Evolutionary conservation across 1,140 invertebrate species (phyloP), one percentile per base, ranked within the genome.

Genomic region (Plutomurus gul): DNA sequence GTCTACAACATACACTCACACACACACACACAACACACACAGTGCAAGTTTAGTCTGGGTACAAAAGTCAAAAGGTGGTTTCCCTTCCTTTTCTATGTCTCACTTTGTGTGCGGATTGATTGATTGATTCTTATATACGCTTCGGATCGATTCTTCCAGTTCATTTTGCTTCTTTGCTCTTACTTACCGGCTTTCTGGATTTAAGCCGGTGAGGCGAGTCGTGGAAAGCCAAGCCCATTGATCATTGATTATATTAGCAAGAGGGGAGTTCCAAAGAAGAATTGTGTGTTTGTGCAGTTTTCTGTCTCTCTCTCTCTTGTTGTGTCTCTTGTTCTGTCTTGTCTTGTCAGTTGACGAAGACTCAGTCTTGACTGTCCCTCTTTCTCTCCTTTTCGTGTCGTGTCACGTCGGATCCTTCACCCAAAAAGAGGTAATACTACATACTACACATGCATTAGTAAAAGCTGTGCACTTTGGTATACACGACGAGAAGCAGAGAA

Each of bases 71-170:
- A 65, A 30, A 25, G 56, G 27, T 65, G 27, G 27, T 33, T 65
- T 65, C 56, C 22, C 36, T 65, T 65, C 25, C 27, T 65, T 65
- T 65, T 30, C 56, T 33, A 33, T 65, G 30, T 65, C 56, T 33
- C 56, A 65, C 27, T n/a, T n/a, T n/a, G n/a, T 33, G 56, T 65
- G 56, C 36, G 56, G 56, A 65, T 65, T 65, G 56, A 65, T 65
- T 65, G 56, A 65, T 65, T 65, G 56, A 65, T 65, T 30, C 56
- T 51, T 51, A 18, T 22, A 33, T 65, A 65, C 56, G 56, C 25
- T 65, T 65, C 27, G 56, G 56, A 65, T 65, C 56, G 56, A 65
- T 65, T 65, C 56, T 65, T 65, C 56, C 56, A 65, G 56, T 65
- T 65, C 56, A 65, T 65, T 65, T 65, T 65, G 36, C 27, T 65